Conservation (phyloP, 1,140 invertebrate species). For the Caenorhabditis briggsae region DNA sequence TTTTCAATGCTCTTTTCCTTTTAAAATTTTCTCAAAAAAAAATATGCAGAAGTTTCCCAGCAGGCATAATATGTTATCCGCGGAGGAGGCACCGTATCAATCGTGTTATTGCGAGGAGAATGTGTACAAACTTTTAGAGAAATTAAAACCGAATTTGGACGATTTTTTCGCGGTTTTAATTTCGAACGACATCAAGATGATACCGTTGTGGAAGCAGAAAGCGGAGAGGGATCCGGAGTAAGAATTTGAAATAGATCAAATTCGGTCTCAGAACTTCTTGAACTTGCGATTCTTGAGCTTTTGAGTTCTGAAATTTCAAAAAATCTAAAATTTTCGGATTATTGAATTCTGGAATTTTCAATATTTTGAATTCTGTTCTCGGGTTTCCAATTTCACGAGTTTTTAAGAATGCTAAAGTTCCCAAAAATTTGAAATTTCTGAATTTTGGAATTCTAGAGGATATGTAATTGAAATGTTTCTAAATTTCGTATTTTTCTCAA, state of each 20-base stretch:
- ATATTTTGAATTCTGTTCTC: too few species aligned
- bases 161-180: slow-evolving; percentile 43
- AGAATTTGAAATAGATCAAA: neutral
- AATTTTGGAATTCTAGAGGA: too few species aligned
- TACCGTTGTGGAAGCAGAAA: slow-evolving; percentile 56
- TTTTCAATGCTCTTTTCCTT: neutral
- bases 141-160: neutral
- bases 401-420: too few species aligned
- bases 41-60: neutral
- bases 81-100: neutral
- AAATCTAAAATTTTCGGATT: too few species aligned
- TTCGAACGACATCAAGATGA: slow-evolving; percentile 37
- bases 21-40: neutral
- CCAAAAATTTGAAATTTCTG: too few species aligned
- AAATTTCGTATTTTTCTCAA: too few species aligned
- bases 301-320: too few species aligned
- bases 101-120: slow-evolving; percentile 64
- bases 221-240: neutral
- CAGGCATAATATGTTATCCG: neutral
- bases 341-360: too few species aligned
- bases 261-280: too few species aligned
- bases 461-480: too few species aligned
- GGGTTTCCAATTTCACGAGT: too few species aligned
- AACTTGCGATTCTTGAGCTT: too few species aligned
- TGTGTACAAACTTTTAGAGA: slow-evolving; percentile 47